Base-by-base conservation (phyloP, 1,140 invertebrate species). In the Drosophila kohkoa region DNA sequence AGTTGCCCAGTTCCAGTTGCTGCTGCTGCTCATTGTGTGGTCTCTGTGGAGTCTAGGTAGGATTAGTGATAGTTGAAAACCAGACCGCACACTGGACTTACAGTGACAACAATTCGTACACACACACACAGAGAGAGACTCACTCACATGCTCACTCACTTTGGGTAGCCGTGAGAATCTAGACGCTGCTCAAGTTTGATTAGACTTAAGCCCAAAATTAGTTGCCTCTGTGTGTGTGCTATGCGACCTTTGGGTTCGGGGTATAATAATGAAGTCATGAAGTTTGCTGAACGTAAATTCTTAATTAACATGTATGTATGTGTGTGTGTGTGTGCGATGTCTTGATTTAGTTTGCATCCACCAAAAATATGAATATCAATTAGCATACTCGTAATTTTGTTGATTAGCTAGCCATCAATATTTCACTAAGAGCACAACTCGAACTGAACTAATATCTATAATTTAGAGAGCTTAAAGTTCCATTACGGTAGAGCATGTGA, bases 201-300 rank as follows among this genome's bases (percentile, higher is more conserved):
- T 88, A 89, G 77, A 89, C 75, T 75, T 88, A 88, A 88, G 85
- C 85, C 81, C 72, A 67, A 81, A 89, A 88, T 88, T 88, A 88
- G 85, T 89, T 89, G 85, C 43, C 64, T 38, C 71, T 65, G 20
- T 25, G 20, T 25, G 20, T 25, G 20, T 25, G 81, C 73, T 52
- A 59, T 4, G 69, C 75, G 57, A 74, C 71, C 71, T 74, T 74
- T 41, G 25, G 59, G 51, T 20, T 32, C 57, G 32, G 63, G 51
- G 25, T 55, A 70, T 75, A 75, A 75, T 75, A 63, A 75, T 57
- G 16, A 63, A 75, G 58, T 51, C 72, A 70, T 75, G 72, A 69
- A 62, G 65, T 63, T 62, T 49, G 64, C 55, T 52, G 43, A 73
- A 45, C 71, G 71, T 69, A 55, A 55, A 55, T 70, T 63, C 66